Conservation (phyloP, 2,888 invertebrate species). For the Amaurobius ferox region DNA sequence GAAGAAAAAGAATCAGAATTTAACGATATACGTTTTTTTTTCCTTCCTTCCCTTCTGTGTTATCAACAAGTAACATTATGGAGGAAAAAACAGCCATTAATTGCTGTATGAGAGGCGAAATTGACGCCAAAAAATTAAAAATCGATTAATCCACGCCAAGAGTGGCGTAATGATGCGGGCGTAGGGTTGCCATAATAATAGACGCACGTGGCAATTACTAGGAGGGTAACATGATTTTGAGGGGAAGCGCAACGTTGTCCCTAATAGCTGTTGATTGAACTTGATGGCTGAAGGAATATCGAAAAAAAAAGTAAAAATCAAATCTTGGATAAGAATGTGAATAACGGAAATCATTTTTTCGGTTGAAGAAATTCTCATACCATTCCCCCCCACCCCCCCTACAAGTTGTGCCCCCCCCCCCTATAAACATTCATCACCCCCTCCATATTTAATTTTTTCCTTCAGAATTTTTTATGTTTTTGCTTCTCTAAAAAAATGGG, state of each 20-base stretch:
- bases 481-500: too few relatives aligned
- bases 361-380: too few relatives aligned
- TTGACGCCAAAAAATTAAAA: conserved; percentile 66
- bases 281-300: too few relatives aligned
- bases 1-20: background rate
- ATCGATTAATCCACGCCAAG: conserved; percentile 63
- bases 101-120: conserved; percentile 45
- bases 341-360: too few relatives aligned
- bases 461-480: too few relatives aligned
- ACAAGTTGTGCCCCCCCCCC: too few relatives aligned
- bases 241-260: background rate
- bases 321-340: too few relatives aligned
- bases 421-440: too few relatives aligned
- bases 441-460: too few relatives aligned
- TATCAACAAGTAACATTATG: background rate
- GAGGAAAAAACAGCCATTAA: conserved; percentile 17
- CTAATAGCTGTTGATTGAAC: too few relatives aligned
- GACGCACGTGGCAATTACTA: conserved; percentile 22
- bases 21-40: background rate
- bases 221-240: background rate
- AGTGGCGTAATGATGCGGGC: conserved; percentile 52
- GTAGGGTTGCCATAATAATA: conserved; percentile 32
- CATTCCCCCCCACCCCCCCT: too few relatives aligned
- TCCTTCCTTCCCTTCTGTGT: background rate
- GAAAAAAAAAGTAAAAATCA: too few relatives aligned